Percentiles rank a stretch among this genome's conserved stretches.
Conservation (phyloP, 1,140 invertebrate genomes). For the Drosophila trapezifrons region DNA sequence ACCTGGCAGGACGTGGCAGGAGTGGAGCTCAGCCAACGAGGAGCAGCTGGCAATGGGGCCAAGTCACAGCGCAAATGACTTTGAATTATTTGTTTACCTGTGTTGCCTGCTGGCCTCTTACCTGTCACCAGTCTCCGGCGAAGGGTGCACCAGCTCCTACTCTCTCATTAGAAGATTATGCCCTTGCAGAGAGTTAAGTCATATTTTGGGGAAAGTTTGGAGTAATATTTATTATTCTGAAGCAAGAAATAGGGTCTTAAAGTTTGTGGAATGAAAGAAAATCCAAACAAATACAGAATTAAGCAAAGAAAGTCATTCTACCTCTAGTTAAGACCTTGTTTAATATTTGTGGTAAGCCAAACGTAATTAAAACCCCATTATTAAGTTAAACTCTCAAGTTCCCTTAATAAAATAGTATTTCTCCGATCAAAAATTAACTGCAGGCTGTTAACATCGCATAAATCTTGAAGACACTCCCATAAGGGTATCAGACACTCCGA, state of each 20-base stretch:
- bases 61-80: constrained; percentile 73
- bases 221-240: neutral
- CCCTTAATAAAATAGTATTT: neutral
- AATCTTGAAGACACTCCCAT: constrained; percentile 5
- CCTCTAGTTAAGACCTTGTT: neutral
- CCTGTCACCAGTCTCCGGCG: constrained; percentile 15
- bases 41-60: constrained; percentile 62
- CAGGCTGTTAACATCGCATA: constrained; percentile 4
- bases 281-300: too few relatives aligned
- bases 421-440: constrained; percentile 10
- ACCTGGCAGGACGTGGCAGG: constrained; percentile 21
- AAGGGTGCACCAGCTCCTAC: constrained; percentile 9
- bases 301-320: too few relatives aligned
- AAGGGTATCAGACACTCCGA: constrained; percentile 23
- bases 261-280: too few relatives aligned
- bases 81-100: constrained; percentile 83
- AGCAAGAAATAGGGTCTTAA: neutral
- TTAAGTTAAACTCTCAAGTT: neutral
- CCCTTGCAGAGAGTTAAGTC: constrained; percentile 12
- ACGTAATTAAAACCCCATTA: neutral
- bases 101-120: constrained; percentile 28
- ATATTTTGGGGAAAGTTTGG: neutral
- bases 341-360: neutral
- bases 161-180: constrained; percentile 28
- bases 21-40: constrained; percentile 17